Evolutionary conservation across 1,140 invertebrate species (phyloP), one percentile per base, ranked within the genome.

Genomic region (Papilio glaucus): DNA sequence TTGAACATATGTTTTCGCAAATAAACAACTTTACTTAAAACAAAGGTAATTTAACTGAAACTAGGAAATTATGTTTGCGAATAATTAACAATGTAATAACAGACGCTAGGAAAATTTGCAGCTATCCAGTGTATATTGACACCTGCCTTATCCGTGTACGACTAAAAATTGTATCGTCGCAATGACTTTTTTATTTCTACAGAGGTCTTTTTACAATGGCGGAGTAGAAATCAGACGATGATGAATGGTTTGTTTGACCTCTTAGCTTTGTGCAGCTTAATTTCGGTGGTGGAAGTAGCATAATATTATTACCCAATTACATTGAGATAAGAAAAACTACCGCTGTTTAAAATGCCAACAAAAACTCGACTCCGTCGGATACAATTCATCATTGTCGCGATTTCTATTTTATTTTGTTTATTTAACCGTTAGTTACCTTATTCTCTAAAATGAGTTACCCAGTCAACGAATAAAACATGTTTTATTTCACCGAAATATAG

Each of bases 221-320:
- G 13, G n/a, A 63, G n/a, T 13, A 38, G 5, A 33, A 38, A 63
- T 63, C 15, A 63, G 24, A 37, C 29, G 9, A 18, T 63, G 33
- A 63, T 38, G 6, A 37, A 63, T 63, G 61, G 61, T 63, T 33
- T 37, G 29, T 37, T 63, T 38, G 33, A 63, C 61, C 61, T 63
- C 61, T 38, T 39, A 63, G 12, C 33, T 63, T 63, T 63, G n/a
- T 38, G 33, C n/a, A 39, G 18, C n/a, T 33, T 29, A 38, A n/a
- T 63, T 37, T n/a, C 12, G 57, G 33, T 9, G 9, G 7, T 38
- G n/a, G 29, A n/a, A n/a, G n/a, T n/a, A n/a, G n/a, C n/a, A n/a
- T n/a, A n/a, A n/a, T n/a, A n/a, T n/a, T n/a, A n/a, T n/a, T 15
- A 38, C 18, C 4, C n/a, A 37, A 15, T 13, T 61, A 33, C 26